Percentiles rank a stretch among this genome's conserved stretches.
These are phyloP conservation scores for Yponomeuta evonymella DNA, from an alignment of 2,888 invertebrate genomes.

Conservation along the genomic window DNA sequence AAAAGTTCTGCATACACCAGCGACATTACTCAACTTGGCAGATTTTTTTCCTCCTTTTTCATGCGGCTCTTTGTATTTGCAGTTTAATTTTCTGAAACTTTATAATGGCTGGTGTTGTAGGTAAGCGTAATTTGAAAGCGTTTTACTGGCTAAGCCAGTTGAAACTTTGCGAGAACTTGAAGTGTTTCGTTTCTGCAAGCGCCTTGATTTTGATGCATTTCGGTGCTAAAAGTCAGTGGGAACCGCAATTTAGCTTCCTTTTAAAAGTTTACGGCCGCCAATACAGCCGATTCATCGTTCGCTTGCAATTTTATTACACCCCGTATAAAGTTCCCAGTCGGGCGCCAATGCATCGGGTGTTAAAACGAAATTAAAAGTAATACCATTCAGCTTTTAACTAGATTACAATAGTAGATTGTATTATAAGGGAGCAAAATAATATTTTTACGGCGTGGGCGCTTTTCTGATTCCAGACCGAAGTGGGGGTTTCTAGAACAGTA, in stretches of 20 bases:
- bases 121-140: neutral
- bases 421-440: too few species aligned
- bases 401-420: neutral
- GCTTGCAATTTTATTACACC: neutral
- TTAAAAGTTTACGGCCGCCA: neutral
- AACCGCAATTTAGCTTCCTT: neutral
- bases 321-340: neutral
- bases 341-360: neutral
- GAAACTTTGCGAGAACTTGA: neutral
- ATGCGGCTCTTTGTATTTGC: neutral
- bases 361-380: neutral
- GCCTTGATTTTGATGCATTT: neutral
- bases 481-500: too few species aligned
- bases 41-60: neutral
- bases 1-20: slow-evolving; percentile 12
- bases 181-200: neutral
- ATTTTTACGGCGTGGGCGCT: too few species aligned
- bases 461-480: too few species aligned
- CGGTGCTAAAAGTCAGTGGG: neutral
- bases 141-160: neutral
- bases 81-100: slow-evolving; percentile 1
- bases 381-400: too few species aligned
- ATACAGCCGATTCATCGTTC: neutral
- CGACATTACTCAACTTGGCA: slow-evolving; percentile 6
- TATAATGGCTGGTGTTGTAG: neutral